phyloP scores from a whole-genome alignment of 2,888 invertebrate species.

The Taenaris catops region DNA sequence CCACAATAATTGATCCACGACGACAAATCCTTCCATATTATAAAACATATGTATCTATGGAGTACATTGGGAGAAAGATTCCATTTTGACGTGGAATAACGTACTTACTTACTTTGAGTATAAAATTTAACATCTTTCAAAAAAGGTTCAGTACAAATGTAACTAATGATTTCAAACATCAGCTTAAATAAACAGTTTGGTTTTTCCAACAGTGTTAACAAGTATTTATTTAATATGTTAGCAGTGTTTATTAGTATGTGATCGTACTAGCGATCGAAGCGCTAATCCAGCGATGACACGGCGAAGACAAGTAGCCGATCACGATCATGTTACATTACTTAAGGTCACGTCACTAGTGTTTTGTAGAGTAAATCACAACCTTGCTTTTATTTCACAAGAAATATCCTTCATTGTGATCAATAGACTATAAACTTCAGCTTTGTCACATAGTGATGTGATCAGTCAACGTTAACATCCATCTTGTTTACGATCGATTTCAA shows the following conservation, averaged over 20 bases:
- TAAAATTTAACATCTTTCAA: too few species aligned
- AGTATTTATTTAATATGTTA: conserved; percentile 19
- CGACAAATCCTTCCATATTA: too few species aligned
- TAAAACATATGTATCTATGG: too few species aligned
- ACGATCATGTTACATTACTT: conserved; percentile 14
- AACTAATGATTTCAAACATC: too few species aligned
- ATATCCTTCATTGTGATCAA: conserved; percentile 7
- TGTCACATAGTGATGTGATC: too few species aligned
- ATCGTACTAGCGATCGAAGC: conserved; percentile 8
- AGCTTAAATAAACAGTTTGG: conserved; percentile 4
- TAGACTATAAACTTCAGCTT: conserved; percentile 4
- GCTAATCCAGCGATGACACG: conserved; percentile 12
- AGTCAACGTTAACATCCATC: neutral
- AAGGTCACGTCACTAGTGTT: conserved; percentile 13
- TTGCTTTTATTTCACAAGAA: conserved; percentile 8
- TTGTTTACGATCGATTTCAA: neutral
- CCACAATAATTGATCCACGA: too few species aligned
- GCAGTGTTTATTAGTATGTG: conserved; percentile 14
- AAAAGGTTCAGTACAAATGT: too few species aligned
- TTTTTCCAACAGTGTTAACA: conserved; percentile 12
- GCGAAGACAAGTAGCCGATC: conserved; percentile 22
- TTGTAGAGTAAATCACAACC: conserved; percentile 9
- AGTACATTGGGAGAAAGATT: too few species aligned
- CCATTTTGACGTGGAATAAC: too few species aligned
- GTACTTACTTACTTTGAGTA: too few species aligned